phyloP scores from a whole-genome alignment of 1,140 invertebrate species.

The Portunus trituberculatus region DNA sequence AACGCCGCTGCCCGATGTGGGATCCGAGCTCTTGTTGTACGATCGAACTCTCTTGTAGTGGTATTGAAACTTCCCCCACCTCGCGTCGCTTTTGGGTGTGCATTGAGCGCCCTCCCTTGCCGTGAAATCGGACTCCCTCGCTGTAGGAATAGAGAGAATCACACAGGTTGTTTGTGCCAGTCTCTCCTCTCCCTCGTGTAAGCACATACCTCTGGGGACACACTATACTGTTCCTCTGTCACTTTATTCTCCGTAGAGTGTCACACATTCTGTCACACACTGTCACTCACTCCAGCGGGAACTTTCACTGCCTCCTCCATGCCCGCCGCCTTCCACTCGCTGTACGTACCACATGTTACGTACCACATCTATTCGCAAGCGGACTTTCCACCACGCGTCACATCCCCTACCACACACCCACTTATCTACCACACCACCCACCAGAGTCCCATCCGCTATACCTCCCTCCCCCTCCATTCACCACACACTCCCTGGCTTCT shows the following conservation, averaged over 20 bases:
- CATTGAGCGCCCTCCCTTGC: neutral
- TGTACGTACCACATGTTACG: neutral
- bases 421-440: neutral
- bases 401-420: neutral
- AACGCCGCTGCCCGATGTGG: constrained; percentile 36
- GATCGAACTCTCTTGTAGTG: constrained; percentile 36
- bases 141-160: neutral
- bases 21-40: neutral
- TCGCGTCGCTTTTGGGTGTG: neutral
- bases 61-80: constrained; percentile 12
- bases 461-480: neutral
- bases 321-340: neutral
- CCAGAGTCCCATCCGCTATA: neutral
- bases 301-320: neutral
- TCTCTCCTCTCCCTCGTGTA: neutral
- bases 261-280: neutral
- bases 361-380: neutral
- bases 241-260: neutral
- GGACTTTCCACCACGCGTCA: neutral
- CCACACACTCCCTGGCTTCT: neutral
- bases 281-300: neutral
- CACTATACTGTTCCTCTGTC: constrained; percentile 1
- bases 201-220: neutral
- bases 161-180: neutral
- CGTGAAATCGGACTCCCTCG: neutral